These are phyloP conservation scores for Gnatocerus cornutus DNA, from an alignment of 2,888 invertebrate genomes.

Conservation along the genomic window DNA sequence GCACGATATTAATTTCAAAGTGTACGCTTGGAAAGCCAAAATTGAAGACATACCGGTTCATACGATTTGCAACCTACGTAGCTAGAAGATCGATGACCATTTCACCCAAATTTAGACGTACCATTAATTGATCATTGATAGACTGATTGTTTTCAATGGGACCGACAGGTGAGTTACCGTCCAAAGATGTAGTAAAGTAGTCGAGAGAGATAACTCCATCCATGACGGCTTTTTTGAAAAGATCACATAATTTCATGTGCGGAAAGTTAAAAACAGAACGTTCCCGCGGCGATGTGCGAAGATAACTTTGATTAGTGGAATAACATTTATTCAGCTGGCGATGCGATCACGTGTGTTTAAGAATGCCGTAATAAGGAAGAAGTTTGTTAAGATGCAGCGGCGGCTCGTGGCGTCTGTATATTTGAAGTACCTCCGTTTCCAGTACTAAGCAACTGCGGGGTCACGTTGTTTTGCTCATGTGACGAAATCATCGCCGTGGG, in stretches of 20 bases:
- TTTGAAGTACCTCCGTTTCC: slow-evolving; percentile 36
- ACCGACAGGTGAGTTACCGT: background rate
- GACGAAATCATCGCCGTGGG: slow-evolving; percentile 60
- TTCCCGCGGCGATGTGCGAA: slow-evolving; percentile 64
- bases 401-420: slow-evolving; percentile 52
- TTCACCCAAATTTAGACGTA: too few species aligned
- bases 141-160: too few species aligned
- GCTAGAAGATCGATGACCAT: too few species aligned
- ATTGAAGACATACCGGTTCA: background rate
- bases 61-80: background rate
- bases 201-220: slow-evolving; percentile 22
- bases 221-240: slow-evolving; percentile 30
- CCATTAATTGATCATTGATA: too few species aligned
- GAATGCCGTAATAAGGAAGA: slow-evolving; percentile 68
- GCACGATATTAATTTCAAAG: slow-evolving; percentile 16
- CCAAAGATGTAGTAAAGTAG: background rate
- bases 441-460: slow-evolving; percentile 51
- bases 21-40: background rate
- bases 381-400: slow-evolving; percentile 66
- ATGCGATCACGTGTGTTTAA: slow-evolving; percentile 66
- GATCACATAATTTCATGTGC: slow-evolving; percentile 27
- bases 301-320: slow-evolving; percentile 66
- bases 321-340: slow-evolving; percentile 58
- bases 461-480: slow-evolving; percentile 53
- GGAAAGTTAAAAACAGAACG: slow-evolving; percentile 54